A percentile compares a stretch with the other conserved stretches of the same genome.
Evolutionary conservation across 1,140 invertebrate species (phyloP).

Genomic region (Zaprionus kolodkinae): DNA sequence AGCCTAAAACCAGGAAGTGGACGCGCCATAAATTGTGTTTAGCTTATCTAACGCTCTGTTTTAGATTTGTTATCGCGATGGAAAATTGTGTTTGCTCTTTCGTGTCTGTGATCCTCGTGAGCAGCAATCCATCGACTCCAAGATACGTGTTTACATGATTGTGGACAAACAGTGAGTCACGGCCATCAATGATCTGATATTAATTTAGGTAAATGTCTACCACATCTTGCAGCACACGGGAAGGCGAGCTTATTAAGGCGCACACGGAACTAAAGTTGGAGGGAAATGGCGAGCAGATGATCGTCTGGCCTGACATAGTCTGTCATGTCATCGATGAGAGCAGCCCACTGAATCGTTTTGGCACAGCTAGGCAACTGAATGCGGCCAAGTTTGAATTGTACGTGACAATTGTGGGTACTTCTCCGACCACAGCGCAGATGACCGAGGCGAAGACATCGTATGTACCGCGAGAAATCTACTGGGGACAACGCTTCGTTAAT

Average conservation of each 20-base stretch:
- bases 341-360: constrained; percentile 86
- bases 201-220: background rate
- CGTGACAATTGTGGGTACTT: constrained; percentile 92
- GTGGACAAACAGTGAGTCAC: constrained; percentile 71
- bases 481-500: constrained; percentile 92
- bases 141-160: constrained; percentile 86
- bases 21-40: background rate
- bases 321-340: constrained; percentile 87
- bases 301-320: constrained; percentile 88
- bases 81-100: constrained; percentile 86
- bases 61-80: constrained; percentile 87
- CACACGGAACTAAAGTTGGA: constrained; percentile 78
- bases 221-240: constrained; percentile 58
- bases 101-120: constrained; percentile 86
- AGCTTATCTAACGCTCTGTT: constrained; percentile 22
- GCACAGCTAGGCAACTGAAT: constrained; percentile 85
- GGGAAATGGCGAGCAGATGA: constrained; percentile 84
- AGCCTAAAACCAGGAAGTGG: constrained; percentile 33
- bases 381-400: constrained; percentile 92
- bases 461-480: constrained; percentile 92
- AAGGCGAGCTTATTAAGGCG: constrained; percentile 74
- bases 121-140: constrained; percentile 86
- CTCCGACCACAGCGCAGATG: constrained; percentile 90
- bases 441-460: constrained; percentile 92
- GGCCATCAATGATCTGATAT: background rate